A percentile compares a stretch with the other conserved stretches of the same genome.
Evolutionary conservation across 2,888 invertebrate genomes (phyloP).

Genomic region (Biston betularia): DNA sequence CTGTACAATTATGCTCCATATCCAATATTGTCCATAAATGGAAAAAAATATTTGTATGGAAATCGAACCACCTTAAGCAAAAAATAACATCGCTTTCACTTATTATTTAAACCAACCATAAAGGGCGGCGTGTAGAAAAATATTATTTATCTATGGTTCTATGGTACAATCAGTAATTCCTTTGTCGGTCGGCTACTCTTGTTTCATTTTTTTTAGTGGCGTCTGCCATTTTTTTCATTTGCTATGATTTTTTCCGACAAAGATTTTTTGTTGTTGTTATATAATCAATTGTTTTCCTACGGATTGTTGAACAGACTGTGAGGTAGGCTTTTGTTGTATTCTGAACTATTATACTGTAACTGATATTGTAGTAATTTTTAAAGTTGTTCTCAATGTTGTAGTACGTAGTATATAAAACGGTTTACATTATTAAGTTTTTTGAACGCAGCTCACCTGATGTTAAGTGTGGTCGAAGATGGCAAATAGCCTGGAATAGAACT

Average conservation of each 20-base stretch:
- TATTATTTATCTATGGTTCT: slow-evolving; percentile 79
- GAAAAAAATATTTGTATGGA: too few species aligned
- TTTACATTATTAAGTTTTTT: too few species aligned
- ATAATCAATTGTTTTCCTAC: slow-evolving; percentile 32
- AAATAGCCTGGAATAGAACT: too few species aligned
- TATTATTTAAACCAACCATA: slow-evolving; percentile 41
- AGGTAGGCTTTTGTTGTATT: slow-evolving; percentile 14
- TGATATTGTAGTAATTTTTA: background rate
- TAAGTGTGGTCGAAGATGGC: too few species aligned
- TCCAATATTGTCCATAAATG: too few species aligned
- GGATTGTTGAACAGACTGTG: slow-evolving; percentile 18
- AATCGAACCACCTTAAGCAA: too few species aligned
- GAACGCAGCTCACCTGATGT: too few species aligned
- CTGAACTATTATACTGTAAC: slow-evolving; percentile 14
- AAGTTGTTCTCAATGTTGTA: too few species aligned
- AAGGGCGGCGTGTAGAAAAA: slow-evolving; percentile 68
- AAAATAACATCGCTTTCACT: slow-evolving; percentile 41
- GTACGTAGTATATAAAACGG: too few species aligned
- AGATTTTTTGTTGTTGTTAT: slow-evolving; percentile 30
- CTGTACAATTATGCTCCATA: too few species aligned
- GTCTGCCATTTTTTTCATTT: slow-evolving; percentile 64
- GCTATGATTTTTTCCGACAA: slow-evolving; percentile 18
- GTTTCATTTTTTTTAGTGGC: slow-evolving; percentile 67
- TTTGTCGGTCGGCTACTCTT: slow-evolving; percentile 70
- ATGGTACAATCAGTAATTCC: slow-evolving; percentile 68